Conservation (phyloP, 1,140 invertebrate species). For the Eurosta solidaginis region DNA sequence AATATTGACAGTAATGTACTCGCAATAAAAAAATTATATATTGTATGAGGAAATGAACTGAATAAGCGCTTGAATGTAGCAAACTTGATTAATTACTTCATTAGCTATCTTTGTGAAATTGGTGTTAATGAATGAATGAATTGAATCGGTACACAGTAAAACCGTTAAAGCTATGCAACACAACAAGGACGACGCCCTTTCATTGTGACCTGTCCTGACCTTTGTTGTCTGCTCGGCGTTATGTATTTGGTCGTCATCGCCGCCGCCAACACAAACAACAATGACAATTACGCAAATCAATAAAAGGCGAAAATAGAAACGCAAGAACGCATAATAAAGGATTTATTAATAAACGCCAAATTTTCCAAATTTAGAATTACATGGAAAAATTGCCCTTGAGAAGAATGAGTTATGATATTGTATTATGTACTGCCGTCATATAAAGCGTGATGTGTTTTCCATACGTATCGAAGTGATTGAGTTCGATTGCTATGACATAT, state of each 20-base stretch:
- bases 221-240: constrained; percentile 41
- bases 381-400: no score
- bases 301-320: background rate
- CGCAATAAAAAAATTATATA: no score
- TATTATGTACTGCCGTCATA: background rate
- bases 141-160: background rate
- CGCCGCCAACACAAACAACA: constrained; percentile 5
- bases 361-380: background rate
- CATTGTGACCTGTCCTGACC: constrained; percentile 59
- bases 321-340: background rate
- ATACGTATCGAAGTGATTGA: no score
- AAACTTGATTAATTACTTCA: no score
- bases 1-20: no score
- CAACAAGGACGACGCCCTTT: constrained; percentile 59
- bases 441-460: no score
- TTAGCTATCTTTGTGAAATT: no score
- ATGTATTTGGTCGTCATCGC: constrained; percentile 3
- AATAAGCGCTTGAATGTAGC: background rate
- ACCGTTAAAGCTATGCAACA: background rate
- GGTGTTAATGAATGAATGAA: no score
- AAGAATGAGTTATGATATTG: no score
- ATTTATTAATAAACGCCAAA: constrained; percentile 10
- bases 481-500: no score
- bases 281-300: constrained; percentile 26
- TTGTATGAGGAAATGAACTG: no score